phyloP scores from a whole-genome alignment of 2,888 invertebrate species.

The Oscheius sp. region DNA sequence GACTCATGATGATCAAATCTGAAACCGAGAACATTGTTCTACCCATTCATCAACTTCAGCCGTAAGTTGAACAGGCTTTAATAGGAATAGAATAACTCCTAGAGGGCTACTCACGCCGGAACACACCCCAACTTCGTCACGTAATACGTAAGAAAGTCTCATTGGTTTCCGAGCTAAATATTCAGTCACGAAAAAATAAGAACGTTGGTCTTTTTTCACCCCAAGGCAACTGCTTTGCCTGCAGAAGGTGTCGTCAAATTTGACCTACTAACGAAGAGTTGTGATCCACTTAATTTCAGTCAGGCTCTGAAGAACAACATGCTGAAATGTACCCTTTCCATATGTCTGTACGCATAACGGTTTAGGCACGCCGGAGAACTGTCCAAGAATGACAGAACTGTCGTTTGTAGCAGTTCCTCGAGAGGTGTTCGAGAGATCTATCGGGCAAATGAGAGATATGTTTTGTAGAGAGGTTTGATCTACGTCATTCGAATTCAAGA shows the following conservation, averaged over 20 bases:
- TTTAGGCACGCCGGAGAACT: background rate
- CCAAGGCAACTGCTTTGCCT: background rate
- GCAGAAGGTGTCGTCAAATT: no score
- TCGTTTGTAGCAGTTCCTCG: conserved; percentile 1
- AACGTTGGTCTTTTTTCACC: background rate
- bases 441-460: background rate
- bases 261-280: background rate
- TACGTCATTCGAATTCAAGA: background rate
- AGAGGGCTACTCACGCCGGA: background rate
- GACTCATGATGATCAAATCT: no score
- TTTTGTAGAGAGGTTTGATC: background rate
- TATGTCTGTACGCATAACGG: background rate
- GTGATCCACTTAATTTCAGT: background rate
- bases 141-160: background rate
- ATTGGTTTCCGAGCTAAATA: background rate
- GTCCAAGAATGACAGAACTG: background rate
- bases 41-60: no score
- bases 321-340: background rate
- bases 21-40: no score
- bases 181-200: background rate
- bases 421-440: background rate
- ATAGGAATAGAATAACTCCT: background rate
- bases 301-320: background rate
- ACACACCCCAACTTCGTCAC: background rate
- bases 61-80: no score